Conservation (phyloP, 2,113 vertebrate genomes). For the Penelope pileata region DNA sequence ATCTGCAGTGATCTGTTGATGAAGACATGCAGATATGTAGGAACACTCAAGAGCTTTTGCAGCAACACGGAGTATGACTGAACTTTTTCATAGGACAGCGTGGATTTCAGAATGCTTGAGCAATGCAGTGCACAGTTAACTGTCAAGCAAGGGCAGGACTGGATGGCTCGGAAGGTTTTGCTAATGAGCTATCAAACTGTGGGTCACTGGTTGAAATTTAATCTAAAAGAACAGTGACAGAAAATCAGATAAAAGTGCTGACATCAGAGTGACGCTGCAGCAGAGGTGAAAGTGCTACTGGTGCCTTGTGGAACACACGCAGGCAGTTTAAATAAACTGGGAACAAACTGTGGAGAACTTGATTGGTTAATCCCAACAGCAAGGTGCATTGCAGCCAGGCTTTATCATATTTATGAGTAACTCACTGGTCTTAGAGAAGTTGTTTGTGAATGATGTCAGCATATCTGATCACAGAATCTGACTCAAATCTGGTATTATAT, state of each 20-base stretch:
- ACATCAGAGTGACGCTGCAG: slow-evolving; percentile 30
- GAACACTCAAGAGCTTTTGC: background rate
- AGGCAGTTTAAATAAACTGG: background rate
- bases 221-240: slow-evolving; percentile 39
- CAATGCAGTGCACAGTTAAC: background rate
- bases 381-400: background rate
- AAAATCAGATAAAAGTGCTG: slow-evolving; percentile 48
- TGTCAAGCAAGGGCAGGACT: slow-evolving; percentile 12
- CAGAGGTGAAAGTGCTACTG: fast-evolving
- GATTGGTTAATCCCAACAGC: background rate
- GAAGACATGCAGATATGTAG: background rate
- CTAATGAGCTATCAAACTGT: slow-evolving; percentile 48
- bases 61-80: background rate
- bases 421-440: fast-evolving
- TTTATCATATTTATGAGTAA: background rate
- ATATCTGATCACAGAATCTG: background rate
- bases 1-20: background rate
- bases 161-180: slow-evolving; percentile 23
- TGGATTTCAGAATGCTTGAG: background rate
- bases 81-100: background rate
- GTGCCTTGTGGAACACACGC: background rate
- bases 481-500: background rate
- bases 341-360: background rate
- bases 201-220: slow-evolving; percentile 60
- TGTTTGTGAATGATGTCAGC: background rate